Evolutionary conservation across 2,888 invertebrate species (phyloP), one percentile per base, ranked within the genome.

Genomic region (Gastracanthus pulcherrimus): DNA sequence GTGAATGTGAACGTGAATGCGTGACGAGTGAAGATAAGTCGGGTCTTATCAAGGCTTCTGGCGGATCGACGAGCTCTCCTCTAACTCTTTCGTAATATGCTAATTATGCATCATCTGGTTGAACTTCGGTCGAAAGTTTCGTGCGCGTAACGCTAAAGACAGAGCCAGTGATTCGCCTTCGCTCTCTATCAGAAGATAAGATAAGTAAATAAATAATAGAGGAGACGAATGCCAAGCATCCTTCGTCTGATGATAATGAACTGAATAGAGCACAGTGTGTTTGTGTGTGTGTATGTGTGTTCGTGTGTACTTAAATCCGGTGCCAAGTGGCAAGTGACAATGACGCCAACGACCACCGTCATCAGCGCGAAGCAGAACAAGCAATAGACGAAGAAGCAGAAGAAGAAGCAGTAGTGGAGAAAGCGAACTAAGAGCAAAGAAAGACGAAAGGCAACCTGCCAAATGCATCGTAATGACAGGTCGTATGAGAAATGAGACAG

Each of bases 171-270:
- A 13, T 19, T 36, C 51, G 51, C 11, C 7, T n/a, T 11, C 2
- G n/a, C 36, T 11, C 7, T 58, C 26, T 58, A 11, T n/a, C 62
- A 4, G 3, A 34, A 62, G 34, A 62, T 62, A 62, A 62, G 62
- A 62, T 11, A 16, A 31, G 34, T 62, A 36, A 62, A 62, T 62
- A 62, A 62, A 62, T 62, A 62, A 34, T 34, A 69, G 69, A 51
- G 69, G 34, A 45, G 69, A 51, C 19, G 16, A n/a, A n/a, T n/a
- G n/a, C n/a, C n/a, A n/a, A n/a, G n/a, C n/a, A n/a, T n/a, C n/a
- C n/a, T n/a, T n/a, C n/a, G n/a, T n/a, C n/a, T n/a, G n/a, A n/a
- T n/a, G n/a, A n/a, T n/a, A n/a, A n/a, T n/a, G n/a, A n/a, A n/a
- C n/a, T n/a, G n/a, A n/a, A n/a, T n/a, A n/a, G n/a, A n/a, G n/a